These are phyloP conservation scores for Microchrysa polita DNA, from an alignment of 2,888 invertebrate genomes.

Conservation along the genomic window DNA sequence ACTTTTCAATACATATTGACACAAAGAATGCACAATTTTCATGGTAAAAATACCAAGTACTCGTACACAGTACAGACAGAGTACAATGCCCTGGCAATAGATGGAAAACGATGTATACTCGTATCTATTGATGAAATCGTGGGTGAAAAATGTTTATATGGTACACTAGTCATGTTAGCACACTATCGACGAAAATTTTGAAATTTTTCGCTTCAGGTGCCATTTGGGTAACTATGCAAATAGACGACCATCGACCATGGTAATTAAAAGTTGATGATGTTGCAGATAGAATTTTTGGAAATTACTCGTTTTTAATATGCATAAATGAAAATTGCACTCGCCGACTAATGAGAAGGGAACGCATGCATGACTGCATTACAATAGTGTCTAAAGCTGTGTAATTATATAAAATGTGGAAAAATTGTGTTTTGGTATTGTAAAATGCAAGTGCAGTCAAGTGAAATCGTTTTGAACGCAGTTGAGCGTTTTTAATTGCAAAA, in stretches of 20 bases:
- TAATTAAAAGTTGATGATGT: background rate
- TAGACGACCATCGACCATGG: too few relatives aligned
- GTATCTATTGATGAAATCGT: too few relatives aligned
- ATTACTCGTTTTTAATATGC: too few relatives aligned
- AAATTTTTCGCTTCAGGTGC: background rate
- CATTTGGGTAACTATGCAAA: background rate
- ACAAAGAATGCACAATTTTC: background rate
- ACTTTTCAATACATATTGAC: background rate
- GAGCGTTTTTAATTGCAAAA: too few relatives aligned
- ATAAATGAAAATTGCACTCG: background rate
- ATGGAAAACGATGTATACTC: background rate
- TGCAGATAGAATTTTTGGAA: background rate
- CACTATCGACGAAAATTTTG: background rate
- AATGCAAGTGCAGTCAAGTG: too few relatives aligned
- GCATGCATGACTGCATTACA: background rate
- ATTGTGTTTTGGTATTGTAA: too few relatives aligned
- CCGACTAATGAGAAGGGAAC: background rate
- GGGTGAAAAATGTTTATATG: too few relatives aligned
- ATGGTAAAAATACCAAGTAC: background rate
- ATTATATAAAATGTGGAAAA: too few relatives aligned
- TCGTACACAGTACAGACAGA: background rate
- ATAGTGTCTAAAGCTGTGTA: background rate
- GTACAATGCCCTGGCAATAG: background rate
- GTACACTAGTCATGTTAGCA: too few relatives aligned
- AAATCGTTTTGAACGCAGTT: too few relatives aligned